phyloP scores from a whole-genome alignment of 2,113 vertebrate species.

The Sceloporus tristichus region DNA sequence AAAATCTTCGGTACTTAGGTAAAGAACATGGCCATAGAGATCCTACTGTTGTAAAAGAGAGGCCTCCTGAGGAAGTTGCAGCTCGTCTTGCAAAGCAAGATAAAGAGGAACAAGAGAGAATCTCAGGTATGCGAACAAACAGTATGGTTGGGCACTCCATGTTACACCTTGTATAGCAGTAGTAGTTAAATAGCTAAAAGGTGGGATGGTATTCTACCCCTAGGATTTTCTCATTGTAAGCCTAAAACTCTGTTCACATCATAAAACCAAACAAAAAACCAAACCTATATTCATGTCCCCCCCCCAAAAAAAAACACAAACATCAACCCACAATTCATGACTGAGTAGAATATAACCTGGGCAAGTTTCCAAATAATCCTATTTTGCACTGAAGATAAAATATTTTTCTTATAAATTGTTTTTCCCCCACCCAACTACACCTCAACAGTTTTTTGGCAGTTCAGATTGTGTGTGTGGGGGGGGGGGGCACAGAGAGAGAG shows the following conservation, averaged over 20 bases:
- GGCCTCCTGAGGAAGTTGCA: constrained; percentile 89
- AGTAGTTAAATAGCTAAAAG: neutral
- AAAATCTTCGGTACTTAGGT: constrained; percentile 63
- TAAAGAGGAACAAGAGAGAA: constrained; percentile 82
- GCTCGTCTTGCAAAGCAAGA: constrained; percentile 90
- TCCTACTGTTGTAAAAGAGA: constrained; percentile 72
- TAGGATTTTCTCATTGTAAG: neutral
- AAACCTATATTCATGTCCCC: neutral
- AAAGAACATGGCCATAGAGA: constrained; percentile 70
- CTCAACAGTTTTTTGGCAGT: neutral
- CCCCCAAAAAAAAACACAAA: too few relatives aligned
- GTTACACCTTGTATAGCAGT: neutral
- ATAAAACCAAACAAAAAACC: neutral
- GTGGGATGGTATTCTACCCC: too few relatives aligned
- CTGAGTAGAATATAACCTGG: neutral
- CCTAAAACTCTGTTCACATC: neutral
- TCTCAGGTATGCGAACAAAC: constrained; percentile 77
- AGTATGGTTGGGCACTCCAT: neutral
- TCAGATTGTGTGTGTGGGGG: neutral
- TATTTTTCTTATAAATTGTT: too few relatives aligned
- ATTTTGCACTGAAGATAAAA: neutral
- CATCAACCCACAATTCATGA: neutral
- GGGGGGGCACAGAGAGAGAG: too few relatives aligned
- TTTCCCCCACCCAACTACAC: neutral
- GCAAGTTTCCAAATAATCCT: neutral